Evolutionary conservation across 2,888 invertebrate species (phyloP).

Genomic region (Tolmerus cingulatus): DNA sequence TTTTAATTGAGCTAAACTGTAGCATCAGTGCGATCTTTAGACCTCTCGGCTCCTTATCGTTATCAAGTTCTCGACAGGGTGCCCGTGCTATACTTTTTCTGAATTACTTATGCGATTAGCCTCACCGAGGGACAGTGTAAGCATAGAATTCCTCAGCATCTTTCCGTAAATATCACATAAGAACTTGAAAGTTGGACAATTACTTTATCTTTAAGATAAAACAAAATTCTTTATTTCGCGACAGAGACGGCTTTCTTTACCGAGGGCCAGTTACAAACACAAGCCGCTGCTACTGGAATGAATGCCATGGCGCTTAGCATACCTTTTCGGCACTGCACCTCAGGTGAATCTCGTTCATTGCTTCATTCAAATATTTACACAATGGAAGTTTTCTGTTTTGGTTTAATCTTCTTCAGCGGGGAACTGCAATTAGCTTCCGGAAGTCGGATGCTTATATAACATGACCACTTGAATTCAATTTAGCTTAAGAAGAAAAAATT

Average conservation of each 20-base stretch:
- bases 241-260: not conserved
- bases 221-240: not conserved
- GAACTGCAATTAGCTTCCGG: not conserved
- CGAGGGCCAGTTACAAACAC: not conserved
- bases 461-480: not conserved
- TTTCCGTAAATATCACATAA: not conserved
- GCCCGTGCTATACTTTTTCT: not conserved
- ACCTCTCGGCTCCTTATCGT: constrained; percentile 19
- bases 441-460: not conserved
- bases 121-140: not conserved
- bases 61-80: constrained; percentile 11
- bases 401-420: not conserved
- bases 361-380: constrained; percentile 11
- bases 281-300: not conserved
- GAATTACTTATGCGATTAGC: not conserved
- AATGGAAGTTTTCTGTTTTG: not conserved
- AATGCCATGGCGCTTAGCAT: not conserved
- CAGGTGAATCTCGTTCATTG: not conserved
- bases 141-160: not conserved
- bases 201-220: not conserved
- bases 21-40: constrained; percentile 28
- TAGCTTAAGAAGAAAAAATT: not conserved
- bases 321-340: not conserved
- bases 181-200: not conserved
- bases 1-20: constrained; percentile 53